A percentile compares a stretch with the other conserved stretches of the same genome.
These are phyloP conservation scores for Sarcophaga bullata DNA, from an alignment of 1,140 invertebrate genomes.

Conservation along the genomic window DNA sequence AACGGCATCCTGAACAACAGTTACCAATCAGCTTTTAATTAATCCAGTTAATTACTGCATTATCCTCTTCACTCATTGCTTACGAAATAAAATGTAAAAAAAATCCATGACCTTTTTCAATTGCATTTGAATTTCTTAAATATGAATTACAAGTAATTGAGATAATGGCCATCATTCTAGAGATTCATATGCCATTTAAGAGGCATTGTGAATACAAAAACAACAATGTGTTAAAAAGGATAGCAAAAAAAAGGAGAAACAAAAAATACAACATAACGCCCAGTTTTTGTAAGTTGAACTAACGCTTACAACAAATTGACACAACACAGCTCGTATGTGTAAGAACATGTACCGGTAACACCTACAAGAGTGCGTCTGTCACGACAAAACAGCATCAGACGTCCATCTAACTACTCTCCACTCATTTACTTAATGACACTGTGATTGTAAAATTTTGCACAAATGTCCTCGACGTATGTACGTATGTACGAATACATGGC, in stretches of 20 bases:
- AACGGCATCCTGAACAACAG: too few relatives aligned
- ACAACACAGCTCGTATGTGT: background rate
- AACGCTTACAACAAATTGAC: slow-evolving; percentile 38
- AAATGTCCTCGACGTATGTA: background rate
- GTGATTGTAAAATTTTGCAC: background rate
- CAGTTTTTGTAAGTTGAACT: background rate
- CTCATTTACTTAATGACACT: background rate
- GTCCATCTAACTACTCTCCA: background rate
- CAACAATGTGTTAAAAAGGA: too few relatives aligned
- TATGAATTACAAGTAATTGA: too few relatives aligned
- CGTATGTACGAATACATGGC: background rate
- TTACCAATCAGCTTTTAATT: too few relatives aligned
- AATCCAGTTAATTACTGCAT: too few relatives aligned
- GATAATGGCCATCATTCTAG: too few relatives aligned
- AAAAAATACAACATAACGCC: slow-evolving; percentile 20
- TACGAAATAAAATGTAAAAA: too few relatives aligned
- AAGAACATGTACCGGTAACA: slow-evolving; percentile 34
- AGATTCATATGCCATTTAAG: too few relatives aligned
- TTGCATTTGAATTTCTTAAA: too few relatives aligned
- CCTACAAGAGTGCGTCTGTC: background rate
- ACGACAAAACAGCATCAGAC: background rate
- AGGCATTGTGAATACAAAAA: too few relatives aligned
- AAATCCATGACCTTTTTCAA: too few relatives aligned
- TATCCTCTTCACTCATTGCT: too few relatives aligned
- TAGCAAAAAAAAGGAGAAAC: background rate